Percentiles rank a stretch among this genome's conserved stretches.
Conservation (phyloP, 2,888 invertebrate genomes). For the Acanthacorydalis orientalis region DNA sequence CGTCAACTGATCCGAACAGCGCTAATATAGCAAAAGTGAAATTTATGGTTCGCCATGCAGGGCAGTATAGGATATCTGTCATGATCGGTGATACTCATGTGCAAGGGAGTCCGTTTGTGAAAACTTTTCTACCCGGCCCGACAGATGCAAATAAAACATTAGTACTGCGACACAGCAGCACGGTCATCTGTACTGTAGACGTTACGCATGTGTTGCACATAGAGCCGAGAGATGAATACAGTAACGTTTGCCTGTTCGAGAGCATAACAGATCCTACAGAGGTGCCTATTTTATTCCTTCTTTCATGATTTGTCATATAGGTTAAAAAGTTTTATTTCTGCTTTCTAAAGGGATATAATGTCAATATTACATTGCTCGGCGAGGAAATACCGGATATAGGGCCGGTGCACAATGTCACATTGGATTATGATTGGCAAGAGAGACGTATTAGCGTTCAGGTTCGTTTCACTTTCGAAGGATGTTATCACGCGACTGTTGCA, state of each 20-base stretch:
- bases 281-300: conserved; percentile 17
- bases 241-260: conserved; percentile 59
- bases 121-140: conserved; percentile 66
- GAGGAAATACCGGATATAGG: conserved; percentile 18
- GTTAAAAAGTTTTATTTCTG: too few relatives aligned
- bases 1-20: conserved; percentile 66
- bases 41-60: conserved; percentile 83
- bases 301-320: too few relatives aligned
- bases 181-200: conserved; percentile 67
- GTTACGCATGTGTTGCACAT: conserved; percentile 62
- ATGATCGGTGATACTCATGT: conserved; percentile 68
- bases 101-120: conserved; percentile 72
- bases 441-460: conserved; percentile 62
- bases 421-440: conserved; percentile 63
- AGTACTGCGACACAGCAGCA: conserved; percentile 67
- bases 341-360: conserved; percentile 39
- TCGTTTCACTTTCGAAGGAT: conserved; percentile 62
- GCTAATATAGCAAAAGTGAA: conserved; percentile 79
- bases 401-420: conserved; percentile 29
- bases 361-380: conserved; percentile 42
- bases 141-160: conserved; percentile 71
- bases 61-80: conserved; percentile 73
- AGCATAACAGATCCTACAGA: conserved; percentile 41
- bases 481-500: conserved; percentile 64
- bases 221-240: conserved; percentile 83